Conservation (phyloP, 2,797 vertebrate species). For the Hoplostethus atlanticus region DNA sequence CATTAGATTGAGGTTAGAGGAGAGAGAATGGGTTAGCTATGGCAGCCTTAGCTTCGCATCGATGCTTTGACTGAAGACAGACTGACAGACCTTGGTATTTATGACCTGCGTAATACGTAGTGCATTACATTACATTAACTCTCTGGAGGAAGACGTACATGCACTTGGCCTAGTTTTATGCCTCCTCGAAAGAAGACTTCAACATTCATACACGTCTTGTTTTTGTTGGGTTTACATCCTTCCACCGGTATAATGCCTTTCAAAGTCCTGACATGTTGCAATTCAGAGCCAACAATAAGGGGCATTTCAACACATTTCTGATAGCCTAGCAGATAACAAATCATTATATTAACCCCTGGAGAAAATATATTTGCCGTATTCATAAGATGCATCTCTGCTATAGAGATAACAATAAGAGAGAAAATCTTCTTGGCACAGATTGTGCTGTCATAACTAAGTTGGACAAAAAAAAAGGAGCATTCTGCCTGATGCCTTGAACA, state of each 20-base stretch:
- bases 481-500: background rate
- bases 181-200: constrained; percentile 2
- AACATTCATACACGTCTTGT: constrained; percentile 1
- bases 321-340: background rate
- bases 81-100: constrained; percentile 43
- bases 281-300: background rate
- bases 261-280: background rate
- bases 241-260: background rate
- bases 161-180: constrained; percentile 3
- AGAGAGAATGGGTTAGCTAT: background rate
- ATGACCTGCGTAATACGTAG: constrained; percentile 24
- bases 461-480: background rate
- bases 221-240: background rate
- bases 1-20: constrained; percentile 50
- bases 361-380: background rate
- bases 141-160: constrained; percentile 6
- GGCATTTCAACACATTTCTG: constrained; percentile 7
- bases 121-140: background rate
- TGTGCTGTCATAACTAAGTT: constrained; percentile 3
- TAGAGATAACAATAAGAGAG: background rate
- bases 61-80: constrained; percentile 28
- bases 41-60: background rate
- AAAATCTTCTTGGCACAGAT: constrained; percentile 6
- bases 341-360: background rate
- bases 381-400: background rate